These are phyloP conservation scores for Odontomyia ornata DNA, from an alignment of 2,888 invertebrate genomes.

Conservation along the genomic window DNA sequence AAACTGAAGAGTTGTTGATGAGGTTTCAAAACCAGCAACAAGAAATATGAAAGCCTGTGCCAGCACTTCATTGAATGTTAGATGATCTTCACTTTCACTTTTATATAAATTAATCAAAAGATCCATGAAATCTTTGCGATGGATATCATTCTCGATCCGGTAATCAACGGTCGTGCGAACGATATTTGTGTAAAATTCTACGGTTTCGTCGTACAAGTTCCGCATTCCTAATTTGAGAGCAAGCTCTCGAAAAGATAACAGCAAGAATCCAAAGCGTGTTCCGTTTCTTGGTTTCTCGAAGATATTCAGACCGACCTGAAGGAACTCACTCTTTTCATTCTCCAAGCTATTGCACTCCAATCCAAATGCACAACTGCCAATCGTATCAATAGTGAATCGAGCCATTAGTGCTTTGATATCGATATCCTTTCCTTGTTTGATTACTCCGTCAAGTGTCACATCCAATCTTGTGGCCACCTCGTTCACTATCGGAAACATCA, in stretches of 20 bases:
- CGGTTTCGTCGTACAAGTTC: conserved; percentile 52
- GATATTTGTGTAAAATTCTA: conserved; percentile 65
- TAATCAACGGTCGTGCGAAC: conserved; percentile 65
- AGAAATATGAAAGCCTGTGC: conserved; percentile 57
- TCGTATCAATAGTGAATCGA: neutral
- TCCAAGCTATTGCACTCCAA: neutral
- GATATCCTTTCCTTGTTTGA: neutral
- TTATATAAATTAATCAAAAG: conserved; percentile 64
- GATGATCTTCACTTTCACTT: conserved; percentile 60
- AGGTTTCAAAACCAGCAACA: conserved; percentile 59
- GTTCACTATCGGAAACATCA: conserved; percentile 31
- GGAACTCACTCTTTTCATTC: neutral
- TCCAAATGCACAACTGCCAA: conserved; percentile 6
- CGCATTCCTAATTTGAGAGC: neutral
- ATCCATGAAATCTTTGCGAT: conserved; percentile 68
- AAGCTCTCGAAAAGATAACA: neutral
- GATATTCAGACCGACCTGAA: neutral
- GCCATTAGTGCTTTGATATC: neutral
- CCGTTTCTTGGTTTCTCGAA: neutral
- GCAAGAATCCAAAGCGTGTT: neutral
- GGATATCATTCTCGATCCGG: conserved; percentile 64
- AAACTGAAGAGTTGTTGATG: conserved; percentile 56
- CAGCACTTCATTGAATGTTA: conserved; percentile 47
- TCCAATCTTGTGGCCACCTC: conserved; percentile 49
- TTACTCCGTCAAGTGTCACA: neutral